These are phyloP conservation scores for Chlorodrepanis virens DNA, from an alignment of 2,113 vertebrate genomes.

Conservation along the genomic window DNA sequence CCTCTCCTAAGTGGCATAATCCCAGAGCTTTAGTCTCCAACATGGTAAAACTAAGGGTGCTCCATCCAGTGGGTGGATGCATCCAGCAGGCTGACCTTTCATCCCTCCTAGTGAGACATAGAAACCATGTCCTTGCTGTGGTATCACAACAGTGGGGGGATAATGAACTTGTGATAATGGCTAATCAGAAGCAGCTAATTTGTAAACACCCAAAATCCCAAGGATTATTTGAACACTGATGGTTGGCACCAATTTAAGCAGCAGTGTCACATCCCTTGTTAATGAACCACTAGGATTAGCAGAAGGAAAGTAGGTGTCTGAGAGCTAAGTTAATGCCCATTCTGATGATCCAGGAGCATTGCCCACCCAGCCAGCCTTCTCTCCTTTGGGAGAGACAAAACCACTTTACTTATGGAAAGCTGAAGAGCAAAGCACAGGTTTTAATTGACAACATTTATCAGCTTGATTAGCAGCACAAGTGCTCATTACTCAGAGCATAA, in stretches of 20 bases:
- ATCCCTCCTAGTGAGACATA: background rate
- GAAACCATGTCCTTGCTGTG: background rate
- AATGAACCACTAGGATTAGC: background rate
- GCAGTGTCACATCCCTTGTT: background rate
- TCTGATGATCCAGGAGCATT: background rate
- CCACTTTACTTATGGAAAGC: background rate
- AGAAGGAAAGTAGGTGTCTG: background rate
- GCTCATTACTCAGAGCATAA: slow-evolving; percentile 3
- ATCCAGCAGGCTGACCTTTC: background rate
- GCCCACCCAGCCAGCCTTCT: background rate
- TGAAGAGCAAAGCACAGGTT: background rate
- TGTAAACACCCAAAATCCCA: background rate
- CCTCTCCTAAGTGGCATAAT: fast-evolving
- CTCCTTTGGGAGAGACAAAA: background rate
- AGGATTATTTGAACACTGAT: background rate
- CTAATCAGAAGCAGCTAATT: background rate
- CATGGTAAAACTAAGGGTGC: fast-evolving
- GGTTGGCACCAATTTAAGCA: background rate
- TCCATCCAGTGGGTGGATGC: background rate
- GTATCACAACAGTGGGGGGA: background rate
- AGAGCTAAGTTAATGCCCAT: background rate
- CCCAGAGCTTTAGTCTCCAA: background rate
- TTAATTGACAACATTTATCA: slow-evolving; percentile 12
- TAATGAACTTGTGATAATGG: background rate
- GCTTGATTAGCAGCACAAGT: slow-evolving; percentile 27